Evolutionary conservation across 2,113 vertebrate species (phyloP).

Genomic region (Macroglossus sobrinus): DNA sequence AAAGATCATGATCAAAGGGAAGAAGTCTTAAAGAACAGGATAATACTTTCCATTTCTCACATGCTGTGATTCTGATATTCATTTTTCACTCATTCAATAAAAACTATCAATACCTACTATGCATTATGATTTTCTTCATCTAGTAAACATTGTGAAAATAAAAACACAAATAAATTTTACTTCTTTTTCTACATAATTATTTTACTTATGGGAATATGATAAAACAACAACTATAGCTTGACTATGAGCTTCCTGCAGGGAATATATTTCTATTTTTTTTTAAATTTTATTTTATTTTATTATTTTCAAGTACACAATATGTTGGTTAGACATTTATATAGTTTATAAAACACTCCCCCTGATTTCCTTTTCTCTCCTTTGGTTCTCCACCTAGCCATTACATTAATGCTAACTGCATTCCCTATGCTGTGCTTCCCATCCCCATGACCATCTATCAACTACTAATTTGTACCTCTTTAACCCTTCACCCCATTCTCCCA

Average conservation of each 20-base stretch:
- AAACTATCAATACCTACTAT: neutral
- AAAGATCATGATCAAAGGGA: neutral
- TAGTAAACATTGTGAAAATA: neutral
- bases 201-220: neutral
- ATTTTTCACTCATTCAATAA: slow-evolving; percentile 18
- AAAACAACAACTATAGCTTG: neutral
- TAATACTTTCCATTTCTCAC: neutral
- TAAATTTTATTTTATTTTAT: too few relatives aligned
- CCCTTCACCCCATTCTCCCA: too few relatives aligned
- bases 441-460: too few relatives aligned
- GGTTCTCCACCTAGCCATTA: too few relatives aligned
- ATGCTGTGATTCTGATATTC: neutral
- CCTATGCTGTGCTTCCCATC: too few relatives aligned
- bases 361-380: too few relatives aligned
- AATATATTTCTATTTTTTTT: neutral
- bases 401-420: too few relatives aligned
- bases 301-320: too few relatives aligned
- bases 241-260: neutral
- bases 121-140: neutral
- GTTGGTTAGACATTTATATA: too few relatives aligned
- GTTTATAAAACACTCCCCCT: too few relatives aligned
- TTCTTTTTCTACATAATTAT: neutral
- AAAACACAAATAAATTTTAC: neutral
- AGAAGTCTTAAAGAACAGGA: neutral
- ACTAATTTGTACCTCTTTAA: too few relatives aligned